Base-by-base conservation (phyloP, 2,797 vertebrate species). In the Darevskia mixta region DNA sequence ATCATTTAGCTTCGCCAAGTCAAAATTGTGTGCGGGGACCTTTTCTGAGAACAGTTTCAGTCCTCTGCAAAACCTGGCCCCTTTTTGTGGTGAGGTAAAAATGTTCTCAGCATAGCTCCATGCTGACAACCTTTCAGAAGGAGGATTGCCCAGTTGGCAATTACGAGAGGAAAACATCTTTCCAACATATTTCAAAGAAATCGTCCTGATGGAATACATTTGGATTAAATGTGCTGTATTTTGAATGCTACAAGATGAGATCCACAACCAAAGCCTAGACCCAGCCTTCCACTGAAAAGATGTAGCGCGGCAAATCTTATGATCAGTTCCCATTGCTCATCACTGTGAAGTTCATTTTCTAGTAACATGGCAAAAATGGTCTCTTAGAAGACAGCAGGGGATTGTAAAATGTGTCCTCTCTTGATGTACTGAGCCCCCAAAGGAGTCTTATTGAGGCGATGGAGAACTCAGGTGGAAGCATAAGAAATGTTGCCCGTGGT, bases 301-400 rank as follows among this genome's bases (percentile, higher is more conserved):
- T 81, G 18, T 35, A 64, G 18, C n/a, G 1, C 18, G 6, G 20
- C 10, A 32, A 18, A 38, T 49, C 13, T 67, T 83, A 27, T 66
- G 55, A 35, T 79, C 29, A 73, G 45, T 81, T 80, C 91, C 76
- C 32, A 78, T 4, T 43, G 38, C 8, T 82, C 89, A 75, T 87
- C 92, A 61, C 79, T 66, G 55, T 90, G 81, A 92, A 91, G 87
- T 86, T 90, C 92, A 87, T 13, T 71, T 91, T 92, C 81, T 66
- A 81, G 25, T 82, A 92, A 93, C 88, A 86, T 78, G 76, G 83
- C 41, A 82, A 86, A 90, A 90, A 78, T 87, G 75, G 86, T 76
- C 0, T 0, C 64, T 82, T 0, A 0, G 29, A 69, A 87, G 72
- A 11, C 49, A 87, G 35, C 32, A 79, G 43, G 0, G 4, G 45